A percentile compares a stretch with the other conserved stretches of the same genome.
Evolutionary conservation across 1,140 invertebrate species (phyloP).

Genomic region (Psilanteris sp.): DNA sequence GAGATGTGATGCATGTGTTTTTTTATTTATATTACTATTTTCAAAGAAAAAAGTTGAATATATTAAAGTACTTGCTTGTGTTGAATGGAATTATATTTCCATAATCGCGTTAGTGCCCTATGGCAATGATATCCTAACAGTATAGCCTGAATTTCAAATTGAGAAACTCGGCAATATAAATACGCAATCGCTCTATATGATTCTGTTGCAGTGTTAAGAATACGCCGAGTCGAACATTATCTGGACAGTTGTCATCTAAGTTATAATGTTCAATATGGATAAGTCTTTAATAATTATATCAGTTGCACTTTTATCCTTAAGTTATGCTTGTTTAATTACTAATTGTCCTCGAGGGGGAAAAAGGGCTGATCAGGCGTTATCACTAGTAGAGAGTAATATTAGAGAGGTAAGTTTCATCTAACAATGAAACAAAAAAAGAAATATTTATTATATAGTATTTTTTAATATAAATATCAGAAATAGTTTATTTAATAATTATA

Average conservation of each 20-base stretch:
- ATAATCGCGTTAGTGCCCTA: constrained; percentile 73
- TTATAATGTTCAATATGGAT: constrained; percentile 42
- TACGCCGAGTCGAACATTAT: constrained; percentile 18
- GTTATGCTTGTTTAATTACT: constrained; percentile 79
- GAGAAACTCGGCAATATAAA: constrained; percentile 66
- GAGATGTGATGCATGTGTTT: constrained; percentile 29
- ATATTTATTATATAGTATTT: too few relatives aligned
- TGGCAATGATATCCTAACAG: constrained; percentile 55
- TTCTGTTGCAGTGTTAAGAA: constrained; percentile 58
- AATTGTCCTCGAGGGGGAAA: constrained; percentile 81
- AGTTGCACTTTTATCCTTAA: constrained; percentile 57
- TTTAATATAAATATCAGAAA: too few relatives aligned
- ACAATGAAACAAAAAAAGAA: too few relatives aligned
- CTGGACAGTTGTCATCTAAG: not conserved
- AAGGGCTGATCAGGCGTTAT: constrained; percentile 71
- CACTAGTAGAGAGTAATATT: constrained; percentile 65
- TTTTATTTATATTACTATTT: constrained; percentile 22
- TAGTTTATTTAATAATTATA: too few relatives aligned
- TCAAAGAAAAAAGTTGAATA: constrained; percentile 41
- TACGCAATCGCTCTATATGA: constrained; percentile 32
- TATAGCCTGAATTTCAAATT: constrained; percentile 66
- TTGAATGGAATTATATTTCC: constrained; percentile 66
- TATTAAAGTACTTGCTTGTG: constrained; percentile 45
- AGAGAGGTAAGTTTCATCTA: constrained; percentile 68
- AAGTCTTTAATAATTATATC: constrained; percentile 50